Conservation (phyloP, 2,797 vertebrate genomes). For the Myiothlypis coronata region DNA sequence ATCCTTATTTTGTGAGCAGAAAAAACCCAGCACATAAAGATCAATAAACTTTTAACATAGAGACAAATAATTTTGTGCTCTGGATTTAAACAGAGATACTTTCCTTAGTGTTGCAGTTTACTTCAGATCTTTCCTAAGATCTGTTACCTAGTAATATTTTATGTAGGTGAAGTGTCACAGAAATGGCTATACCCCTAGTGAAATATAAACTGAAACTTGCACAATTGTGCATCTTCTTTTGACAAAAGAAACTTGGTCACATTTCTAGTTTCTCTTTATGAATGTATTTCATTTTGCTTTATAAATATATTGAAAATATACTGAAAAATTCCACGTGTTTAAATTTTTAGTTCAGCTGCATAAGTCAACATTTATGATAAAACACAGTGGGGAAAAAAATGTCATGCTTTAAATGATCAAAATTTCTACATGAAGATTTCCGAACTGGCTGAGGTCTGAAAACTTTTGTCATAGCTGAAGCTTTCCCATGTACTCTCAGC, state of each 20-base stretch:
- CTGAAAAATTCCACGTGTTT: not conserved
- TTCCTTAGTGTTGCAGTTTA: not conserved
- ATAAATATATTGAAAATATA: not conserved
- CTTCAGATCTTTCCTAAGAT: not conserved
- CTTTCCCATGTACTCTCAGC: not conserved
- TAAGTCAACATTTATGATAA: not conserved
- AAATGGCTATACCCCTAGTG: not conserved
- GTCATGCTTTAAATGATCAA: not conserved
- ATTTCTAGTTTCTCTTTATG: not conserved
- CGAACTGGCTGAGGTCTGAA: not conserved
- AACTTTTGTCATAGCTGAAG: not conserved
- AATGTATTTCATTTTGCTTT: not conserved
- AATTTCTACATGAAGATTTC: not conserved
- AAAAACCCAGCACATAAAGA: not conserved
- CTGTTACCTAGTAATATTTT: not conserved
- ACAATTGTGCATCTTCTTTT: not conserved
- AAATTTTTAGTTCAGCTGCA: not conserved
- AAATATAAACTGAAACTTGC: slow-evolving; percentile 26
- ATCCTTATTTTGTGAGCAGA: not conserved
- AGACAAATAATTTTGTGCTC: not conserved
- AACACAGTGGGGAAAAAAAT: not conserved
- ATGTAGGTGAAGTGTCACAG: slow-evolving; percentile 42
- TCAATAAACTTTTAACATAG: not conserved
- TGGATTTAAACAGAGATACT: not conserved
- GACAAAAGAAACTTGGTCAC: not conserved